phyloP scores from a whole-genome alignment of 37 sponge, comb jelly and placozoan species.

The Ephydatia muelleri region DNA sequence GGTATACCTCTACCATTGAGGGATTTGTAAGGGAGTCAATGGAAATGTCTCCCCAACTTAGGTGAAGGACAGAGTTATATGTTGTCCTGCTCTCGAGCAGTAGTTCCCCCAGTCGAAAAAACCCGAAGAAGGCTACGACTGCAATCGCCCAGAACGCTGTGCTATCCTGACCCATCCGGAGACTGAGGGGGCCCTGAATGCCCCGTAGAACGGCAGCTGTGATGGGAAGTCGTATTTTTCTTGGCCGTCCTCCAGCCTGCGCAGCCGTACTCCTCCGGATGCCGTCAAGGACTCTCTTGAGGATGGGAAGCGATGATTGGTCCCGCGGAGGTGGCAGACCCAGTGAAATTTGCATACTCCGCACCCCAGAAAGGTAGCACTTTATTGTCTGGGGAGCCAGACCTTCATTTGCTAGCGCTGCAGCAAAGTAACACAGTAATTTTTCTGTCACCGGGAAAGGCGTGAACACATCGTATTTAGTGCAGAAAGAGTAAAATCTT shows the following conservation, averaged over 20 bases:
- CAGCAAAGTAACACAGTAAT: slow-evolving; percentile 28
- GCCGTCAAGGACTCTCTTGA: slow-evolving; percentile 30
- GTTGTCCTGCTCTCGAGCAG: not conserved
- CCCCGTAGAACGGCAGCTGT: not conserved
- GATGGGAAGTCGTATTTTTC: not conserved
- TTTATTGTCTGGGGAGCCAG: no score
- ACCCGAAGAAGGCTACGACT: not conserved
- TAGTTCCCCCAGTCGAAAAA: not conserved
- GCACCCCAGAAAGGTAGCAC: no score
- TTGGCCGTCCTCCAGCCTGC: not conserved
- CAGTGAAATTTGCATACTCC: no score
- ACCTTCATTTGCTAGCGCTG: no score
- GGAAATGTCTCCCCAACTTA: not conserved
- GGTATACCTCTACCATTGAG: not conserved
- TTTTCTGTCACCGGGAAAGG: no score
- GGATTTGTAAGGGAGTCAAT: not conserved
- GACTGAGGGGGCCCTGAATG: not conserved
- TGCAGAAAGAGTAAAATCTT: no score
- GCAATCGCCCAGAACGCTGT: not conserved
- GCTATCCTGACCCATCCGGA: not conserved
- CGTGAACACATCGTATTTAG: no score
- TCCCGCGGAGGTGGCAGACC: no score
- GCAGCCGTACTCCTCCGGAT: slow-evolving; percentile 7
- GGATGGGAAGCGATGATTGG: slow-evolving; percentile 32
- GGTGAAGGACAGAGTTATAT: not conserved